A percentile compares a stretch with the other conserved stretches of the same genome.
These are phyloP conservation scores for Lamellibrachia luymesi DNA, from an alignment of 1,140 invertebrate genomes.

Conservation along the genomic window DNA sequence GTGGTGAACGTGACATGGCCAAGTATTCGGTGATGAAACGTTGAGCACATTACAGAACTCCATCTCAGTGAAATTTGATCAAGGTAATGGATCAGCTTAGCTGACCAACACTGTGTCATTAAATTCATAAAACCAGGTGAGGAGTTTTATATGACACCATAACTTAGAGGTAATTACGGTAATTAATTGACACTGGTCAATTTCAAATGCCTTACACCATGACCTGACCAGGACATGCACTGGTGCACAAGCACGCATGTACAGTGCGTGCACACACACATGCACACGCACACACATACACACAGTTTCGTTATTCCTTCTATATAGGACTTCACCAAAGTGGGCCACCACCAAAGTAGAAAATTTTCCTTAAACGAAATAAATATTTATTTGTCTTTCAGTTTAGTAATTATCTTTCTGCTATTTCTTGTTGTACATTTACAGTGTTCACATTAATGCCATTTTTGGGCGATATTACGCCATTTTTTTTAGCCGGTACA, in stretches of 20 bases:
- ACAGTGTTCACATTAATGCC: too few species aligned
- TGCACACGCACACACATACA: neutral
- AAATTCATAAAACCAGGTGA: neutral
- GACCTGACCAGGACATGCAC: neutral
- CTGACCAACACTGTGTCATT: neutral
- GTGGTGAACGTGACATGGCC: neutral
- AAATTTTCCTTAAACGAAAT: neutral
- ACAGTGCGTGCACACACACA: neutral
- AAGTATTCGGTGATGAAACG: neutral
- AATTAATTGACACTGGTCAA: neutral
- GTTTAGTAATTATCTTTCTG: too few species aligned
- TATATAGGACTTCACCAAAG: neutral
- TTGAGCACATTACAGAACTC: neutral
- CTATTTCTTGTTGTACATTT: too few species aligned
- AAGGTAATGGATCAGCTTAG: neutral
- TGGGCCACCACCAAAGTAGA: neutral
- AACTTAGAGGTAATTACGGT: neutral
- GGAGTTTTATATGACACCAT: neutral
- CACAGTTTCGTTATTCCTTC: neutral
- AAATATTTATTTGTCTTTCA: neutral
- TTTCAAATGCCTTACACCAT: neutral
- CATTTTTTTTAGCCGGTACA: too few species aligned
- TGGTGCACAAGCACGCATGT: neutral
- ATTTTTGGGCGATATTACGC: too few species aligned
- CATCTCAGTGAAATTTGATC: neutral